Percentiles rank a stretch among this genome's conserved stretches.
Evolutionary conservation across 2,888 invertebrate species (phyloP).

Genomic region (Crematogaster levior): DNA sequence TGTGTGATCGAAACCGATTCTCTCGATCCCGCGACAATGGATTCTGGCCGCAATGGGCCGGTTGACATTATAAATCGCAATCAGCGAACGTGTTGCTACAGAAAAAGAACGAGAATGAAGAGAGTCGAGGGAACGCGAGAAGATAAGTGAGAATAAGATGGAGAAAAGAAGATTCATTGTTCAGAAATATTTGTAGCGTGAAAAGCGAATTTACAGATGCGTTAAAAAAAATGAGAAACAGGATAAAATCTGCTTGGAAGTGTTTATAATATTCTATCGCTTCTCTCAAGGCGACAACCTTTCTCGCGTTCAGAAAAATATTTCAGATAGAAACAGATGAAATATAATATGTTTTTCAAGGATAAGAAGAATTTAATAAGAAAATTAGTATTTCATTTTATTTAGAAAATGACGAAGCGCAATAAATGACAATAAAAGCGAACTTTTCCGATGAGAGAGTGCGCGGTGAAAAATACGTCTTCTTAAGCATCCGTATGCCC

Average conservation of each 20-base stretch:
- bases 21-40: constrained; percentile 67
- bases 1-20: constrained; percentile 66
- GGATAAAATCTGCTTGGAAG: not conserved
- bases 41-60: constrained; percentile 49
- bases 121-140: constrained; percentile 43
- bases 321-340: not conserved
- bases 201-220: constrained; percentile 64
- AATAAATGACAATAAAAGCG: constrained; percentile 41
- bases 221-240: constrained; percentile 20
- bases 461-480: constrained; percentile 57
- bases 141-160: constrained; percentile 63
- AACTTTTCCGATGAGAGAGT: not conserved
- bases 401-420: constrained; percentile 52
- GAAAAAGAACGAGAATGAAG: constrained; percentile 31
- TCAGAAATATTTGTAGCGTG: constrained; percentile 21
- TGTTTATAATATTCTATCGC: not conserved
- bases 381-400: not conserved
- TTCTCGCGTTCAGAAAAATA: not conserved
- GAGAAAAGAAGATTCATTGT: constrained; percentile 59
- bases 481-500: constrained; percentile 10
- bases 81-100: constrained; percentile 71
- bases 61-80: constrained; percentile 81
- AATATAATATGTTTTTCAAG: not conserved
- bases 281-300: not conserved
- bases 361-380: not conserved